Percentiles rank a stretch among this genome's conserved stretches.
These are phyloP conservation scores for Pipra filicauda DNA, from an alignment of 2,113 vertebrate species.

Conservation along the genomic window DNA sequence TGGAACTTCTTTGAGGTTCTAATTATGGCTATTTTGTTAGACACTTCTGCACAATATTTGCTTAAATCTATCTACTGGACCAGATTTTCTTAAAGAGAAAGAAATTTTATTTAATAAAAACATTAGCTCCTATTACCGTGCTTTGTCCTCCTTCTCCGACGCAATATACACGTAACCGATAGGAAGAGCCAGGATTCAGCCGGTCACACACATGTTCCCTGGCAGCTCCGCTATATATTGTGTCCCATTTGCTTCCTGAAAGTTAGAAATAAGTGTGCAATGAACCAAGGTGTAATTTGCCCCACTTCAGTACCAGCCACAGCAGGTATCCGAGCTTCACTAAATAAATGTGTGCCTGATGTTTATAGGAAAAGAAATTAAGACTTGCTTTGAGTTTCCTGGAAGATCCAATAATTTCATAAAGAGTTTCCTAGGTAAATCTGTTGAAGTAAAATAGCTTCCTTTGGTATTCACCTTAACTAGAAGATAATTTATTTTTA, in stretches of 20 bases:
- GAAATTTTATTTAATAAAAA: neutral
- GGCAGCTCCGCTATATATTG: slow-evolving; percentile 85
- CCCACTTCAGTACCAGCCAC: slow-evolving; percentile 19
- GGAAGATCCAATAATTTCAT: slow-evolving; percentile 35
- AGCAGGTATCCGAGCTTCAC: slow-evolving; percentile 13
- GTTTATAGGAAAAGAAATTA: slow-evolving; percentile 13
- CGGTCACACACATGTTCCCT: slow-evolving; percentile 90
- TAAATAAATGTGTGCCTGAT: neutral
- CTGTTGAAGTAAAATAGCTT: slow-evolving; percentile 26
- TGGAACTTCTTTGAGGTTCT: neutral
- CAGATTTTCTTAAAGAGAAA: neutral
- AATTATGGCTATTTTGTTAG: neutral
- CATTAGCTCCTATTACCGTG: slow-evolving; percentile 77
- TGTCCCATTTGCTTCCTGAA: slow-evolving; percentile 88
- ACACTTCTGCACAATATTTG: neutral
- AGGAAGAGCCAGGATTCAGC: slow-evolving; percentile 87
- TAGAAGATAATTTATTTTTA: slow-evolving; percentile 45
- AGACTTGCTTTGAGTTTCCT: slow-evolving; percentile 46
- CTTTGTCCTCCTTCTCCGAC: slow-evolving; percentile 94
- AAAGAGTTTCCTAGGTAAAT: slow-evolving; percentile 18
- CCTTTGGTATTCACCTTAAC: neutral
- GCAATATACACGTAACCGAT: slow-evolving; percentile 88
- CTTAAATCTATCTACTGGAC: neutral
- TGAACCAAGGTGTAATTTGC: slow-evolving; percentile 26
- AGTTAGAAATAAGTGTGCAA: slow-evolving; percentile 14